Conservation (phyloP, 1,140 invertebrate genomes). For the Telenomus remus region DNA sequence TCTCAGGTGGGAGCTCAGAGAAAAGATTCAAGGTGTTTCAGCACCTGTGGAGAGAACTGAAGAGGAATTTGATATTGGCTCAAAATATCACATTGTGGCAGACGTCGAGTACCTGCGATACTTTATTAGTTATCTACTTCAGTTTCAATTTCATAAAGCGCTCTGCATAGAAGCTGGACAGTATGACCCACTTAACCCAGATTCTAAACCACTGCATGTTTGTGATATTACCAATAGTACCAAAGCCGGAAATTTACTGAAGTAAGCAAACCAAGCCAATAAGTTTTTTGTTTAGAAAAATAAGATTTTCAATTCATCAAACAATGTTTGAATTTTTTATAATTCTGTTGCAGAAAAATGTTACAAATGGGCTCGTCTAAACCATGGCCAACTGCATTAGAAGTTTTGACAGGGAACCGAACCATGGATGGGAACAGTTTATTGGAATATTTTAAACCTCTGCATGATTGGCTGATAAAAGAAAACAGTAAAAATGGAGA, state of each 20-base stretch:
- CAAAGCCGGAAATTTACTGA: constrained; percentile 80
- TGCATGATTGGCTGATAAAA: constrained; percentile 84
- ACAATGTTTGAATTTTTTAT: neutral
- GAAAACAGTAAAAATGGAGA: constrained; percentile 84
- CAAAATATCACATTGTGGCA: constrained; percentile 90
- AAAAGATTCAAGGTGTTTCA: constrained; percentile 86
- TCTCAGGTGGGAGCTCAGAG: constrained; percentile 79
- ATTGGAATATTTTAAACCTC: constrained; percentile 85
- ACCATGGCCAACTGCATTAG: constrained; percentile 89
- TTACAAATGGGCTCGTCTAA: constrained; percentile 86
- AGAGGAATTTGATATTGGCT: constrained; percentile 89
- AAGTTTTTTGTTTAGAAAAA: neutral
- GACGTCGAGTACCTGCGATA: constrained; percentile 92
- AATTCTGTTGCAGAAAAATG: constrained; percentile 79
- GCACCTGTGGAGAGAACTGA: constrained; percentile 85
- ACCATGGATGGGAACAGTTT: constrained; percentile 84
- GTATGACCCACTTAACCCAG: constrained; percentile 81
- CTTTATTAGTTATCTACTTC: constrained; percentile 89
- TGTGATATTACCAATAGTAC: constrained; percentile 90
- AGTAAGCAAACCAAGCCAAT: constrained; percentile 32
- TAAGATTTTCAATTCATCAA: neutral
- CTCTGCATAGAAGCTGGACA: constrained; percentile 88
- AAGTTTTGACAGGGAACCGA: constrained; percentile 85
- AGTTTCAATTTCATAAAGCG: constrained; percentile 93
- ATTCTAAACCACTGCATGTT: constrained; percentile 81